Conservation (phyloP, 37 sponge, comb jelly and placozoan species). For the Hexactinellida sp. region DNA sequence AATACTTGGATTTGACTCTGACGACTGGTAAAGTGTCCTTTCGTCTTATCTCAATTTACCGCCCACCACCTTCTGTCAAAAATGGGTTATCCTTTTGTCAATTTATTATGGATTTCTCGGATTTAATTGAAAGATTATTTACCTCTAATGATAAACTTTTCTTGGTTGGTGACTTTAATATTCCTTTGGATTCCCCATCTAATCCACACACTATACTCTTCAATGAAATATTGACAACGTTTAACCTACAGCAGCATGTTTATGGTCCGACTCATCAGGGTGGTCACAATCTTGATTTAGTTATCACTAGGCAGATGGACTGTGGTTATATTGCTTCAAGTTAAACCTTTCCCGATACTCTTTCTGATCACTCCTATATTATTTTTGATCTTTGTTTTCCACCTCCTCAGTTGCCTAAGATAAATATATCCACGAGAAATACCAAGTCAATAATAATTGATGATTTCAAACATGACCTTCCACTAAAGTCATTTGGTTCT, state of each 20-base stretch:
- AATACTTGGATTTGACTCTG: conserved; percentile 4
- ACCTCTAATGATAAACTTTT: background rate
- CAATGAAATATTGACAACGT: background rate
- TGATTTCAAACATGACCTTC: background rate
- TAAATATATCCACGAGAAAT: background rate
- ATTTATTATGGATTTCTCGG: background rate
- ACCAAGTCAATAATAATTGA: background rate
- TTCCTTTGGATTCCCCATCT: background rate
- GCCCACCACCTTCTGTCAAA: background rate
- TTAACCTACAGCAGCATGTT: background rate
- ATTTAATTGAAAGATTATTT: conserved; percentile 9
- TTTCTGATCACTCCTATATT: background rate
- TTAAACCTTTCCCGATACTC: background rate
- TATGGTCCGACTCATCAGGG: background rate
- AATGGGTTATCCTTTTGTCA: background rate
- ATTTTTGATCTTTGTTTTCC: background rate
- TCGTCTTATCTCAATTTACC: background rate
- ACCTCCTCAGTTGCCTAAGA: background rate
- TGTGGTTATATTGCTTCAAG: background rate
- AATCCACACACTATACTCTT: background rate
- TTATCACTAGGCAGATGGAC: background rate
- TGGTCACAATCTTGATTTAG: background rate
- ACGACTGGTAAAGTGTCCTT: background rate
- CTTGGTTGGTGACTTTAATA: background rate
- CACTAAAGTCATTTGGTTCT: background rate